Base-by-base conservation (phyloP, 2,888 invertebrate genomes). In the Aphelenchoides bicaudatus region DNA sequence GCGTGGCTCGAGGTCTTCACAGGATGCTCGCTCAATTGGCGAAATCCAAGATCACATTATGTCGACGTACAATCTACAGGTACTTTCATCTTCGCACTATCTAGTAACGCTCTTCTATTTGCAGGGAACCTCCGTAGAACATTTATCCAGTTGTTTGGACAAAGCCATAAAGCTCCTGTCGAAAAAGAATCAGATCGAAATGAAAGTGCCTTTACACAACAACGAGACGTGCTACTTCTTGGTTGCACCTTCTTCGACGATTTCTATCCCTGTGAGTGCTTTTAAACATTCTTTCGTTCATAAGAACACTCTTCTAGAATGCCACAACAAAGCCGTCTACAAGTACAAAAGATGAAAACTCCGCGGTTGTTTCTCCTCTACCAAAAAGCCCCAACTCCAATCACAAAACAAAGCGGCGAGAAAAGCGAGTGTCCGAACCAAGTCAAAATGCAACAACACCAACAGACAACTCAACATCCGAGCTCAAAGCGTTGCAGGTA, bases 11-110 rank as follows among this genome's bases (percentile, higher is more conserved):
- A 28, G 49, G 27, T 48, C 49, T 8, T 48, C 49, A n/a, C 49
- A 48, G 31, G 19, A 48, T 30, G 49, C 49, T 6, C n/a, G 23
- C 3, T 48, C 49, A 8, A 30, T 48, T 16, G 27, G 29, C 38
- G 49, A 48, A 34, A 19, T 48, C 49, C 49, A 48, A 28, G 49
- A 48, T 16, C 28, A 48, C 31, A 28, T 48, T n/a, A 23, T 27
- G 28, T 3, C 28, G 21, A 48, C 49, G 38, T 48, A 48, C 3
- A 34, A n/a, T n/a, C 34, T 34, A 10, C 10, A 10, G 34, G 34
- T 34, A n/a, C n/a, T n/a, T n/a, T n/a, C n/a, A n/a, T n/a, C n/a
- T n/a, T n/a, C n/a, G n/a, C n/a, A n/a, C n/a, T n/a, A n/a, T n/a
- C n/a, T n/a, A n/a, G n/a, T n/a, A n/a, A n/a, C n/a, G n/a, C n/a